Evolutionary conservation across 2,888 invertebrate species (phyloP), one percentile per base, ranked within the genome.

Genomic region (Hermaeophaga mercurialis): DNA sequence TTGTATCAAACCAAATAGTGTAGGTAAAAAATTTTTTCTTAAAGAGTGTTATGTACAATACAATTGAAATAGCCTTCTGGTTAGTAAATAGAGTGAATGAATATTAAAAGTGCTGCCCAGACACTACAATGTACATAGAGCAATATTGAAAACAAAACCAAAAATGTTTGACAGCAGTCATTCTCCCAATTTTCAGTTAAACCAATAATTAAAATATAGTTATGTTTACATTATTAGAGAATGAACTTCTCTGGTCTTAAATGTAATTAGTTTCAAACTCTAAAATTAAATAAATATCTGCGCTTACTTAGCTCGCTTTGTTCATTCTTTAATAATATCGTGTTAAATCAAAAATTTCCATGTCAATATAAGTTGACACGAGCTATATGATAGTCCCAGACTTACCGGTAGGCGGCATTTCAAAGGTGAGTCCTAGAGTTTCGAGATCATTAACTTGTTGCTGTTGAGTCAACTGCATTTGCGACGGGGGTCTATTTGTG

Each of bases 331-430:
- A n/a, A n/a, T n/a, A n/a, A n/a, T n/a, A n/a, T n/a, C n/a, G n/a
- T n/a, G n/a, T n/a, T n/a, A n/a, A n/a, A n/a, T n/a, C n/a, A n/a
- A n/a, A n/a, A n/a, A n/a, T n/a, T n/a, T n/a, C n/a, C n/a, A n/a
- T n/a, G n/a, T n/a, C n/a, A n/a, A n/a, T n/a, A n/a, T n/a, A n/a
- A n/a, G n/a, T n/a, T n/a, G n/a, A n/a, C n/a, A n/a, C n/a, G n/a
- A n/a, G n/a, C n/a, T n/a, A n/a, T n/a, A n/a, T n/a, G n/a, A n/a
- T n/a, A n/a, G n/a, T n/a, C n/a, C 9, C 12, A 44, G 63, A 73
- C 79, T 80, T 83, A 80, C 87, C 84, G 73, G 80, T 71, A 66
- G 86, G 78, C n/a, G n/a, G n/a, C 83, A 88, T 85, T 70, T 89
- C 88, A 74, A 84, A 88, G 70, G 80, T 82, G 74, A 89, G 81